Percentiles rank a stretch among this genome's conserved stretches.
These are phyloP conservation scores for Myopa tessellatipennis DNA, from an alignment of 2,888 invertebrate genomes.

Conservation along the genomic window DNA sequence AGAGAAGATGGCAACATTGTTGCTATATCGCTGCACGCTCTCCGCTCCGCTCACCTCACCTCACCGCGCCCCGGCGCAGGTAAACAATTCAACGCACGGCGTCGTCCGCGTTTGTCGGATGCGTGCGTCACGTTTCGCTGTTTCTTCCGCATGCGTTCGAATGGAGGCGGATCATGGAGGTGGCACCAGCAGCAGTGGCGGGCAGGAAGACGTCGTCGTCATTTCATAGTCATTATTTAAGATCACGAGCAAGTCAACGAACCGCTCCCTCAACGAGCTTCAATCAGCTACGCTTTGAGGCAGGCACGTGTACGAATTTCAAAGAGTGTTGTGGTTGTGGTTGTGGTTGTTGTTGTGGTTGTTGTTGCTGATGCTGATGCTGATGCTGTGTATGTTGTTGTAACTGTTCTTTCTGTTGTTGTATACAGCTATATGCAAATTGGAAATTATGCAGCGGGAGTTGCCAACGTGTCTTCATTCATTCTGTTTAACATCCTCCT, in stretches of 20 bases:
- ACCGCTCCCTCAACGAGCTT: not conserved
- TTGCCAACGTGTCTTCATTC: not conserved
- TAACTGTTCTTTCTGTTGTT: slow-evolving; percentile 38
- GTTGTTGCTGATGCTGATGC: slow-evolving; percentile 10
- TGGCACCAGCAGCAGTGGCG: not conserved
- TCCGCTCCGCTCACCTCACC: too few relatives aligned
- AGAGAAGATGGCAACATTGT: too few relatives aligned
- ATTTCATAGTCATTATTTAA: slow-evolving; percentile 31
- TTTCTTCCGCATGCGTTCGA: not conserved
- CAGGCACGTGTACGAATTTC: not conserved
- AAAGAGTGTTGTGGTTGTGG: not conserved
- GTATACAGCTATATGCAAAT: slow-evolving; percentile 18
- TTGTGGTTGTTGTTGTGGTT: not conserved
- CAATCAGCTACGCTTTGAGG: not conserved
- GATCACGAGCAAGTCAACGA: slow-evolving; percentile 37
- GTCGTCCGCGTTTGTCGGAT: too few relatives aligned
- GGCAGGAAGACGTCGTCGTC: slow-evolving; percentile 18
- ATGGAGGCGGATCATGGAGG: not conserved
- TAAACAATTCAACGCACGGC: too few relatives aligned
- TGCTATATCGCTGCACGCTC: too few relatives aligned
- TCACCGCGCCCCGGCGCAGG: too few relatives aligned
- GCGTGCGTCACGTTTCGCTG: not conserved
- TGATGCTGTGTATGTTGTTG: slow-evolving; percentile 46
- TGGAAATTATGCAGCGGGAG: slow-evolving; percentile 33
- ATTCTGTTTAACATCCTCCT: not conserved